Conservation (phyloP, 1,140 invertebrate species). For the Aphis craccivora region DNA sequence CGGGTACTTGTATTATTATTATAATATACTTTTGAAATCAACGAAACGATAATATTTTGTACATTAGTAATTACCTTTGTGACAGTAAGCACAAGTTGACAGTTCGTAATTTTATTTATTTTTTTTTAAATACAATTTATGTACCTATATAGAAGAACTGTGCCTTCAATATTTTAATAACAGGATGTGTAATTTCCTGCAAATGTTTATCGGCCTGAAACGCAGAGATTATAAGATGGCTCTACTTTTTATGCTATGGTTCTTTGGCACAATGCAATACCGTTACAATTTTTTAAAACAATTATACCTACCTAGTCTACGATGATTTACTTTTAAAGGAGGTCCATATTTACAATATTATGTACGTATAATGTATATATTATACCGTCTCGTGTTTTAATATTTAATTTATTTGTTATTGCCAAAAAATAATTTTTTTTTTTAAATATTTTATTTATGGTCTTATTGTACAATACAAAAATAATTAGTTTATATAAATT, state of each 20-base stretch:
- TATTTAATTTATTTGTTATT: background rate
- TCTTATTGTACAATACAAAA: background rate
- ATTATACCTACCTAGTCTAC: background rate
- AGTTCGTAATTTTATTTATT: background rate
- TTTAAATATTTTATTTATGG: background rate
- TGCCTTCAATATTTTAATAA: slow-evolving; percentile 52
- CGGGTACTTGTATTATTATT: background rate
- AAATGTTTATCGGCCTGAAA: slow-evolving; percentile 50
- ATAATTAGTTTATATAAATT: background rate
- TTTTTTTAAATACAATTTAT: background rate
- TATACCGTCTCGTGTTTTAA: background rate
- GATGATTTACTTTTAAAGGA: slow-evolving; percentile 20
- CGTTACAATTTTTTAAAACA: slow-evolving; percentile 24
- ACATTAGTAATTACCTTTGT: background rate
- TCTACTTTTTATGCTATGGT: slow-evolving; percentile 44
- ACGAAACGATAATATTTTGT: background rate
- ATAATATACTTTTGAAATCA: background rate
- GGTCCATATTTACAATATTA: background rate
- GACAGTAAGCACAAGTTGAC: slow-evolving; percentile 6
- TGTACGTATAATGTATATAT: background rate
- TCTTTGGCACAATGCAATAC: slow-evolving; percentile 24
- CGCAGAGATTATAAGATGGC: slow-evolving; percentile 40
- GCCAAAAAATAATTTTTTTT: background rate
- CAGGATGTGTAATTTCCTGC: slow-evolving; percentile 48
- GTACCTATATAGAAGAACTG: background rate